Evolutionary conservation across 2,888 invertebrate species (phyloP), one percentile per base, ranked within the genome.

Genomic region (Bhutanitis thaidina): DNA sequence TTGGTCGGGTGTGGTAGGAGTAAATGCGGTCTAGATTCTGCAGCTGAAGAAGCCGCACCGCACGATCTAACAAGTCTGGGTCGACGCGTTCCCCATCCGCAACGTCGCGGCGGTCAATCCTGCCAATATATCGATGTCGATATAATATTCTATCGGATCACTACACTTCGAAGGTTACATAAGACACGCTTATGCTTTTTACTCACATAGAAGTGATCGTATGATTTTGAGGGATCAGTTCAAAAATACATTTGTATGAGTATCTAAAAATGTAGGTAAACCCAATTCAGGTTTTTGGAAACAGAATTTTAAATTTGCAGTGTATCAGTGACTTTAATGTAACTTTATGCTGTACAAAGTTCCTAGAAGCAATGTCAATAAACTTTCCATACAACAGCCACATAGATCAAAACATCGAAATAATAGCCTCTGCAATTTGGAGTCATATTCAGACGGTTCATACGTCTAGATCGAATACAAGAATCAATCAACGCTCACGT

Each of bases 1-100:
- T 91, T 83, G 91, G 91, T 80, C 90, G 87, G 67, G 87, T 85
- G 83, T 90, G 90, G 82, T 88, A 90, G 81, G 90, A 85, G 86
- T 91, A 91, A 78, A 88, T 80, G 82, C 89, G 88, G 86, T 91
- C 90, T 74, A 91, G 83, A 67, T 87, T 87, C 80, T 90, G 90
- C 70, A 91, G 87, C 73, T 90, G 90, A 53, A 91, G 88, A 61
- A 91, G 88, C 74, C 90, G 82, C 74, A 91, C 80, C 58, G 90
- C 91, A 63, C 90, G 89, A 70, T 90, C 88, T 87, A 90, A 85
- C 76, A 80, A 76, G 77, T 83, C 82, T 65, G 88, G 87, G 72
- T 89, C 85, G 77, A 86, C 80, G 56, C 78, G 77, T 58, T 80
- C 84, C 63, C 77, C 86, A 52, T 73, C 77, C 69, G 74, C 69